These are phyloP conservation scores for Archilochus colubris DNA, from an alignment of 2,113 vertebrate species.

Conservation along the genomic window DNA sequence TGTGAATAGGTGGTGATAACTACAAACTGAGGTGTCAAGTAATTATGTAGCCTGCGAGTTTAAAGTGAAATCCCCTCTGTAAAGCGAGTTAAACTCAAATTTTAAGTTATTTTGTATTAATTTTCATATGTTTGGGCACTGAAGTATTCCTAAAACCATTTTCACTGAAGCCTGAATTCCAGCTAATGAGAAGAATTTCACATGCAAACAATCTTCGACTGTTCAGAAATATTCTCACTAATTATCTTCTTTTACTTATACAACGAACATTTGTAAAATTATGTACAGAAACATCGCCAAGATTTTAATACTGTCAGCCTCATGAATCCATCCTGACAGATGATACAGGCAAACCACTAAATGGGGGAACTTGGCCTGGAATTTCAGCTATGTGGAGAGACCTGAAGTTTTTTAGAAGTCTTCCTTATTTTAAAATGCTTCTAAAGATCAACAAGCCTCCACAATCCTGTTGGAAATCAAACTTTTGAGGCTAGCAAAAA, in stretches of 20 bases:
- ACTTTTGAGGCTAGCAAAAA: background rate
- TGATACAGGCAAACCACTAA: background rate
- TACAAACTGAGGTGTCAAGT: background rate
- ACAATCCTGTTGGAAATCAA: background rate
- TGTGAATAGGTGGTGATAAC: background rate
- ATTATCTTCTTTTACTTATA: background rate
- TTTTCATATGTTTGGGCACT: background rate
- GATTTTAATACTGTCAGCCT: background rate
- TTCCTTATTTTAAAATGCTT: background rate
- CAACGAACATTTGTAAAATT: background rate
- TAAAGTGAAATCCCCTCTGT: background rate
- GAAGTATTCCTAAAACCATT: conserved; percentile 23
- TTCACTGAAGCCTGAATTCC: conserved; percentile 23
- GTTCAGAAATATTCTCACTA: background rate
- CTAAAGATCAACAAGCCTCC: background rate
- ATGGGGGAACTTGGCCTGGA: background rate
- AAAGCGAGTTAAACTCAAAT: background rate
- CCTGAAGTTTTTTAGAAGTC: background rate
- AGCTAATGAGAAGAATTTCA: conserved; percentile 36
- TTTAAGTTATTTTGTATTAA: background rate
- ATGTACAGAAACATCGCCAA: background rate
- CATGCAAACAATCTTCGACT: background rate
- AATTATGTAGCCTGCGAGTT: background rate
- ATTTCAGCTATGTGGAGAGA: background rate
- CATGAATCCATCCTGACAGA: background rate